Evolutionary conservation across 2,797 vertebrate genomes (phyloP), one percentile per base, ranked within the genome.

Genomic region (Neomorphus geoffroyi): DNA sequence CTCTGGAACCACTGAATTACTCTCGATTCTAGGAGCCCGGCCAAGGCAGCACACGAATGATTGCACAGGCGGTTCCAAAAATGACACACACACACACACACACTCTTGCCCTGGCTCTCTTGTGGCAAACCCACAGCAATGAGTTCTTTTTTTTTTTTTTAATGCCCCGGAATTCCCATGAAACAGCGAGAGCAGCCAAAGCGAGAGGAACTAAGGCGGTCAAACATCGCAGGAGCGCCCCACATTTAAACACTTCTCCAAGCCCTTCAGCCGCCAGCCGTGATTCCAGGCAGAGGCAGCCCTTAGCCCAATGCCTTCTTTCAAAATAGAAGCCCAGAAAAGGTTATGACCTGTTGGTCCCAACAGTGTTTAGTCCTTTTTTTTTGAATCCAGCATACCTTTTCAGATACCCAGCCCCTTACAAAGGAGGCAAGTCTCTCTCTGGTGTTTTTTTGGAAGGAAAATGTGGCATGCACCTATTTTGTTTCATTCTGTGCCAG

Each of bases 391-490:
- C 28, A 26, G 37, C 53, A 5, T 15, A 32, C 75, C 94, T 65
- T 82, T 74, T 60, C 75, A 33, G 90, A 80, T 89, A 26, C 61
- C 61, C 86, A 74, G 75, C 69, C 92, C 61, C 89, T 94, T 45
- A 96, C 96, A 97, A 95, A 97, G 93, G 54, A 81, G 84, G 93
- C 6, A 87, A 96, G 92, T 94, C 93, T 96, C 85, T 87, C 71
- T 41, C 90, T 28, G 61, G 93, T 39, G 50, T 87, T 96, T 95
- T 93, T 94, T 93, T 94, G 80, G 92, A 88, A 95, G 88, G 95
- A 96, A 96, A 97, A 96, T 54, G 94, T 94, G 95, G 95, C 96
- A 93, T 94, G 94, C 94, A 96, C 95, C 96, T 97, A 96, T 95
- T 97, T 94, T 80, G 94, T 95, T 96, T 95, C 79, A 95, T 96